These are phyloP conservation scores for Eupithecia insigniata DNA, from an alignment of 2,888 invertebrate species.

Conservation along the genomic window DNA sequence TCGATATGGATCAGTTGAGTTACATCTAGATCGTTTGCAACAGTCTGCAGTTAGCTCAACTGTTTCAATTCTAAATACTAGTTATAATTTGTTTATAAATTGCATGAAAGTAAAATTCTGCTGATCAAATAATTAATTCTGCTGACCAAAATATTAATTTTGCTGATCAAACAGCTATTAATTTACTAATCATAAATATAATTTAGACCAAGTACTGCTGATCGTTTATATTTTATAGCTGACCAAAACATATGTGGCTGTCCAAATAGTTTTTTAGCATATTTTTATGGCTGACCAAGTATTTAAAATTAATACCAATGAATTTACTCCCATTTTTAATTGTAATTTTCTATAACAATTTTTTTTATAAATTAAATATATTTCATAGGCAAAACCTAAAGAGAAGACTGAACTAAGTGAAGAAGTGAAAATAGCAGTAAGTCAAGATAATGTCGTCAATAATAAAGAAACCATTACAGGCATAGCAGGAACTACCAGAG, in stretches of 20 bases:
- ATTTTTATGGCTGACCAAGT: too few relatives aligned
- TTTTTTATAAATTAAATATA: not conserved
- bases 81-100: not conserved
- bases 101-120: too few relatives aligned
- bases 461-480: constrained; percentile 27
- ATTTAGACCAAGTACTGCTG: too few relatives aligned
- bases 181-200: too few relatives aligned
- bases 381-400: constrained; percentile 2
- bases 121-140: too few relatives aligned
- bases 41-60: not conserved
- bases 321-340: too few relatives aligned
- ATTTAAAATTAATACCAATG: too few relatives aligned
- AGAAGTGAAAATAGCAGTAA: not conserved
- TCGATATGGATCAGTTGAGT: not conserved
- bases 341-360: not conserved
- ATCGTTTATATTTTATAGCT: too few relatives aligned
- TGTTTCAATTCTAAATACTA: not conserved
- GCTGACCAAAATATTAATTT: too few relatives aligned
- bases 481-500: constrained; percentile 9
- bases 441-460: constrained; percentile 8
- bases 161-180: too few relatives aligned
- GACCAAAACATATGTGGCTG: too few relatives aligned
- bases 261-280: too few relatives aligned
- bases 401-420: not conserved
- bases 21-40: not conserved